Evolutionary conservation across 2,113 vertebrate genomes (phyloP), one percentile per base, ranked within the genome.

Genomic region (Cettia cetti): DNA sequence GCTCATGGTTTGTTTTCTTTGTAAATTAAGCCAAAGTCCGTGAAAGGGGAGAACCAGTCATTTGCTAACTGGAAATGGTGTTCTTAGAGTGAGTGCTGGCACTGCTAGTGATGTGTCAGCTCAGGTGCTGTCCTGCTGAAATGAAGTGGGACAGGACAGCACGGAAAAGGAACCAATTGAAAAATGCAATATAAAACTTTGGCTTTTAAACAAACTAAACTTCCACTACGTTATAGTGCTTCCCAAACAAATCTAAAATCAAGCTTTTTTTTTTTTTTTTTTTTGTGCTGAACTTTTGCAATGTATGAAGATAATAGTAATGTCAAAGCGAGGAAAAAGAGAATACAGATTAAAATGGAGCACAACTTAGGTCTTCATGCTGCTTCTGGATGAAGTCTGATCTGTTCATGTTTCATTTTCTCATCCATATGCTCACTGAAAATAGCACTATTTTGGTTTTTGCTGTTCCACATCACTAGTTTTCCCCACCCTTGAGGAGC

Each of bases 191-290:
- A 13, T 40, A 66, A 24, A 56, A 39, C 4, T 0, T 1, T 22
- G 65, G 31, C n/a, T 91, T 79, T 82, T 65, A 54, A 85, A 88
- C 18, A 15, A 24, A 68, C 5, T 45, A n/a, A 68, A 39, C 9
- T 65, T 49, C 13, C 17, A 44, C 33, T 56, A 3, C 18, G 10
- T 53, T 31, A 27, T 1, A 68, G 14, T 14, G 7, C 13, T 40
- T 84, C 35, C 49, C 52, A 84, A 77, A 37, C 9, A 86, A 69
- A 84, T 26, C 8, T 70, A 44, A 86, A 74, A 14, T 24, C 61
- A 84, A 69, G 4, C 1, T 1, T 14, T 0, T 30, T 5, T 37
- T 35, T 1, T 1, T 14, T 0, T 30, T 5, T 37, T 35, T n/a
- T 10, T 44, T 61, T 5, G 57, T 69, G 11, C 14, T 64, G 27